Evolutionary conservation across 2,888 invertebrate species (phyloP), one percentile per base, ranked within the genome.

Genomic region (Melitaea athalia): DNA sequence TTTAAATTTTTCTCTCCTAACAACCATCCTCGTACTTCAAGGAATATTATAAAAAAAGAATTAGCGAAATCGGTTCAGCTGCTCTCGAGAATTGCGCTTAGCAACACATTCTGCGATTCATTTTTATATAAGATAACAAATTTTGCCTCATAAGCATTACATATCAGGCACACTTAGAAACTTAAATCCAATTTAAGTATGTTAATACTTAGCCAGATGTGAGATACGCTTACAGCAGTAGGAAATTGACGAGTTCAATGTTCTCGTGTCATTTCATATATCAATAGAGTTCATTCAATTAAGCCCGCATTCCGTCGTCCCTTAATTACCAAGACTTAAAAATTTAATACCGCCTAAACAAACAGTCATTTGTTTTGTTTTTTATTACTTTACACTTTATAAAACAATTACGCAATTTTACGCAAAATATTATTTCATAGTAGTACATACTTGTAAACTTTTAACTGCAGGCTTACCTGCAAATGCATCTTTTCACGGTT

Each of bases 401-500:
- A 14, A 60, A 47, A 11, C 33, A 15, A 64, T 45, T 42, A n/a
- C n/a, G 4, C 14, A 49, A 45, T 50, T 42, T 14, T 38, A 15
- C 38, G n/a, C 11, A 15, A 42, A 57, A 57, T 57, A 42, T 42
- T 57, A 42, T 31, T 42, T 57, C 38, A 57, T 57, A 12, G 5
- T 4, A 57, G n/a, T 42, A 57, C 15, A 42, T 57, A 42, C 14
- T 68, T 59, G 57, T 61, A 47, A 47, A 47, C 49, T 63, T 64
- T 65, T 69, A 62, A 66, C 55, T 65, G 67, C 60, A 62, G 59
- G 64, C 67, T 70, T 73, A 72, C 70, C 66, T 69, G 71, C 70
- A 66, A 73, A 67, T 68, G 69, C 70, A 70, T 74, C 71, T 69
- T 84, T 89, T 85, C 86, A 91, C 86, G 90, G 87, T 91, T 92